phyloP scores from a whole-genome alignment of 2,113 vertebrate species.

The Amphilophus citrinellus region DNA sequence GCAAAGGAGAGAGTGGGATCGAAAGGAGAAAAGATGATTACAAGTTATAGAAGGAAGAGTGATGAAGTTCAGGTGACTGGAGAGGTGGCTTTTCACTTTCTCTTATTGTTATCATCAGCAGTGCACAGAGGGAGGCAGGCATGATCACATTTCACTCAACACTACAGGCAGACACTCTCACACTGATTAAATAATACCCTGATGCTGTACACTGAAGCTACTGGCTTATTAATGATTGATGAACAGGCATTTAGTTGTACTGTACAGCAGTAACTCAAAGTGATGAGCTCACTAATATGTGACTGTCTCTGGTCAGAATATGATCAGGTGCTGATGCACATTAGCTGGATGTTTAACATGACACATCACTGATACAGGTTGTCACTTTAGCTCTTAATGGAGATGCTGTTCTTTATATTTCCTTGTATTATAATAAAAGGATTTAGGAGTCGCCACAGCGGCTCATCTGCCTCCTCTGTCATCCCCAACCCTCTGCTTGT shows the following conservation, averaged over 20 bases:
- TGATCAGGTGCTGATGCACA: slow-evolving; percentile 4
- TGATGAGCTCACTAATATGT: slow-evolving; percentile 15
- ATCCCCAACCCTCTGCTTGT: background rate
- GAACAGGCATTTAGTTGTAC: slow-evolving; percentile 40
- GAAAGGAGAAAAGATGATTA: background rate
- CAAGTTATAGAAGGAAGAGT: slow-evolving; percentile 4
- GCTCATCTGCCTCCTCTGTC: background rate
- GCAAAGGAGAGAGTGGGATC: background rate
- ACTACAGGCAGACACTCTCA: slow-evolving; percentile 40
- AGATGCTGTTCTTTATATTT: background rate
- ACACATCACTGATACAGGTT: background rate
- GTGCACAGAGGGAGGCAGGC: background rate
- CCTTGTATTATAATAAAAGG: too few species aligned
- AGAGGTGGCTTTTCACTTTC: slow-evolving; percentile 43
- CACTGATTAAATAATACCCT: slow-evolving; percentile 53
- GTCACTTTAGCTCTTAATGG: background rate
- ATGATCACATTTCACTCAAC: slow-evolving; percentile 61
- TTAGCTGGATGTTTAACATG: slow-evolving; percentile 4
- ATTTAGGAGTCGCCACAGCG: too few species aligned
- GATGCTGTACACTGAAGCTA: slow-evolving; percentile 43
- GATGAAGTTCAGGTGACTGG: slow-evolving; percentile 18
- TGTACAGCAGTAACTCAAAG: slow-evolving; percentile 23
- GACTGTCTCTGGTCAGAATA: slow-evolving; percentile 10
- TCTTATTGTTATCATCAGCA: slow-evolving; percentile 55
- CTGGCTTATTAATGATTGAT: slow-evolving; percentile 75